Conservation (phyloP, 2,888 invertebrate species). For the Caenorhabditis sulstoni region DNA sequence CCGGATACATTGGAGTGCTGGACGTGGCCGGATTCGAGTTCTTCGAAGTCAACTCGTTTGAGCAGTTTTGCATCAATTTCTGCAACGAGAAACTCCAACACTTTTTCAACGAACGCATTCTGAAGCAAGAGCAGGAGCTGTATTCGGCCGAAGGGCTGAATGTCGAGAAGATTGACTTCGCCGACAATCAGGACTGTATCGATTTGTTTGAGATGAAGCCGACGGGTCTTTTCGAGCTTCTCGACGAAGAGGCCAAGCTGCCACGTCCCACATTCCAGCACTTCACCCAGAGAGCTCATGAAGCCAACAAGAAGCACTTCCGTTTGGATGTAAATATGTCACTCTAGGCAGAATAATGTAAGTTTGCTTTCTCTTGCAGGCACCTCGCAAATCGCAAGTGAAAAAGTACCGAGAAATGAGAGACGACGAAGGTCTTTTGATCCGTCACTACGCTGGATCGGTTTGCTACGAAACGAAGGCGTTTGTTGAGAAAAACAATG, state of each 20-base stretch:
- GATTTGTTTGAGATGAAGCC: slow-evolving; percentile 86
- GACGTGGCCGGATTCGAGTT: slow-evolving; percentile 98
- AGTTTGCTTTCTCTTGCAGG: too few species aligned
- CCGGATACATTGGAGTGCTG: slow-evolving; percentile 94
- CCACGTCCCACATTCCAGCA: slow-evolving; percentile 93
- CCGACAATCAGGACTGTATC: slow-evolving; percentile 98
- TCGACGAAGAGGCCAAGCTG: slow-evolving; percentile 97
- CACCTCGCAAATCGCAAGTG: slow-evolving; percentile 91
- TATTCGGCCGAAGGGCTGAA: slow-evolving; percentile 94
- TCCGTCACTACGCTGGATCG: slow-evolving; percentile 97
- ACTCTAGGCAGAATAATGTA: too few species aligned
- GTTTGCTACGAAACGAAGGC: slow-evolving; percentile 94
- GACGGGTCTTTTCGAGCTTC: slow-evolving; percentile 91
- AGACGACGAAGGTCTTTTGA: slow-evolving; percentile 96
- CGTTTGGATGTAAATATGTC: slow-evolving; percentile 85
- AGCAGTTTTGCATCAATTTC: slow-evolving; percentile 98
- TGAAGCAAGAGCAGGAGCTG: slow-evolving; percentile 88
- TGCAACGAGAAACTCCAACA: slow-evolving; percentile 99
- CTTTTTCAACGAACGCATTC: slow-evolving; percentile 91
- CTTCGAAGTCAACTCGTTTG: slow-evolving; percentile 89
- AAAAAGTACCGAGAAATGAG: slow-evolving; percentile 90
- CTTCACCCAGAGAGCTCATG: slow-evolving; percentile 93
- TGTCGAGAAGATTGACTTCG: slow-evolving; percentile 93
- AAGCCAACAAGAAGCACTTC: slow-evolving; percentile 88
- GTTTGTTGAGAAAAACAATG: slow-evolving; percentile 99